Base-by-base conservation (phyloP, 2,797 vertebrate species). In the Holocentrus rufus region DNA sequence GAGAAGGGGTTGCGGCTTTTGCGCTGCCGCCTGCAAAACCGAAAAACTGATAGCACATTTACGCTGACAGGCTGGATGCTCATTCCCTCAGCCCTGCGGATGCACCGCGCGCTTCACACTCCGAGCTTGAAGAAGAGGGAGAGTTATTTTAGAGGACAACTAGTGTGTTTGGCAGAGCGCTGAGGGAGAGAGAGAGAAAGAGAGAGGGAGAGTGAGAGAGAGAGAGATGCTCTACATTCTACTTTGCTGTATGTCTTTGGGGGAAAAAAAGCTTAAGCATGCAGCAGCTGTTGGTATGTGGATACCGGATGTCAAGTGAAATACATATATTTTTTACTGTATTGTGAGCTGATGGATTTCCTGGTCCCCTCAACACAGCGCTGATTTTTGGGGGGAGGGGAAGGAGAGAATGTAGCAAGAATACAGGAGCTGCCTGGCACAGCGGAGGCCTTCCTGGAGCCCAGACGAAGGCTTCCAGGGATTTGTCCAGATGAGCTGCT, bases 401-500 rank as follows among this genome's bases (percentile, higher is more conserved):
- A 81, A 52, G 65, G 61, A 68, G 57, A 68, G 68, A 67, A 74
- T 76, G 74, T 49, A 25, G 64, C 61, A 30, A 67, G 76, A 69
- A 79, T 72, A 64, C 60, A 50, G 55, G 76, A 64, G 77, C 68
- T 82, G 5, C 9, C 52, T 53, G 79, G 76, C 76, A 79, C 58
- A 18, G 53, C 6, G 25, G 58, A 65, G 66, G 62, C 67, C 57
- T 58, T 75, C 47, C 23, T 73, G 59, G 30, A 76, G 64, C 65
- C 61, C 57, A 15, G 64, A 67, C 67, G 27, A 25, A 18, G 50
- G 65, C 76, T 87, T 71, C 69, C 56, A 79, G 86, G 84, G 77
- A 89, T 87, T 86, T 85, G 80, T 81, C 82, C 81, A 84, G 76
- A 83, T 84, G 80, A 83, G 74, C 80, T 54, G 22, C 44, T 30